Conservation (phyloP, 1,140 invertebrate genomes). For the Reticulitermes speratus region DNA sequence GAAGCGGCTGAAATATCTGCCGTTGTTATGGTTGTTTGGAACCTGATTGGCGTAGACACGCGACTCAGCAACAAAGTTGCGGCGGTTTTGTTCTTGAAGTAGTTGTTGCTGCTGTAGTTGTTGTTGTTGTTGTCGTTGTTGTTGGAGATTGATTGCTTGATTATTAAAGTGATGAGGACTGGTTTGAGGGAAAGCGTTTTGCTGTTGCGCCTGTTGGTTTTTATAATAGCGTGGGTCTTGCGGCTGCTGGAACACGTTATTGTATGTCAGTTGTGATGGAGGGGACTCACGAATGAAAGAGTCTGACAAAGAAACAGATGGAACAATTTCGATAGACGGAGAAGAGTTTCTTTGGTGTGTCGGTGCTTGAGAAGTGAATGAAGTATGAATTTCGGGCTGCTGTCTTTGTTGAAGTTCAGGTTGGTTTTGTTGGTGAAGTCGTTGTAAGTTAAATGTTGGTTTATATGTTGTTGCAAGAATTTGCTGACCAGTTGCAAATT, state of each 20-base stretch:
- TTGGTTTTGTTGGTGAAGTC: constrained; percentile 35
- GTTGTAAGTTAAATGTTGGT: constrained; percentile 34
- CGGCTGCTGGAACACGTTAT: constrained; percentile 33
- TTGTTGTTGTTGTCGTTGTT: constrained; percentile 15
- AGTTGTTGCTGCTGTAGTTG: background rate
- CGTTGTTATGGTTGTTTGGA: background rate
- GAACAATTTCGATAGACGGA: background rate
- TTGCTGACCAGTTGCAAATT: constrained; percentile 12
- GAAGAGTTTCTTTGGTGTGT: background rate
- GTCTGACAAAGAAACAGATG: background rate
- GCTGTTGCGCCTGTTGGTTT: background rate
- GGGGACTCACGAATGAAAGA: background rate
- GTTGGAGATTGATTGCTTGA: background rate
- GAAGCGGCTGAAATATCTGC: background rate
- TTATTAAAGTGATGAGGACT: background rate
- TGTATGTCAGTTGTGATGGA: constrained; percentile 20
- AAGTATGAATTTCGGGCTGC: background rate
- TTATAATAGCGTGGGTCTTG: background rate
- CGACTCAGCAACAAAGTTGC: background rate
- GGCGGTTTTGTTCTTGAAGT: background rate
- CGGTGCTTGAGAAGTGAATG: background rate
- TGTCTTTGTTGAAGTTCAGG: constrained; percentile 35
- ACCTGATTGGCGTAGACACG: background rate
- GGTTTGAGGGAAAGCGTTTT: background rate
- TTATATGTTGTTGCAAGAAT: constrained; percentile 35